phyloP scores from a whole-genome alignment of 2,888 invertebrate genomes.

The Dione vanillae region DNA sequence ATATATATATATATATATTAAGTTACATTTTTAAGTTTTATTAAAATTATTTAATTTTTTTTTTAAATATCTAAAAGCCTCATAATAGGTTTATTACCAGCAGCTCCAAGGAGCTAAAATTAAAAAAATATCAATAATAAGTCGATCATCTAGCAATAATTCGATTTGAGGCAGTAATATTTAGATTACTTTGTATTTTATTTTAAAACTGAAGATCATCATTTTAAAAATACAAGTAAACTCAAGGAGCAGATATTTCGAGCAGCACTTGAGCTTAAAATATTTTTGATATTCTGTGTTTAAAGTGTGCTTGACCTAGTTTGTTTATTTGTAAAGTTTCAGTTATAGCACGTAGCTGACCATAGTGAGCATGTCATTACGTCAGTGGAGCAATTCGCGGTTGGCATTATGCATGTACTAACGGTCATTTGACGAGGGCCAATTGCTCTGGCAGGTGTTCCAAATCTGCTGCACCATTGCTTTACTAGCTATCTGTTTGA shows the following conservation, averaged over 20 bases:
- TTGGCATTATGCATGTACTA: slow-evolving; percentile 73
- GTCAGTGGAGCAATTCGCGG: slow-evolving; percentile 69
- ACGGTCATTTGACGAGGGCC: slow-evolving; percentile 61
- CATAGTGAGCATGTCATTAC: slow-evolving; percentile 69
- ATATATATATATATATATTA: too few relatives aligned
- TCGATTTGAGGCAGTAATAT: neutral
- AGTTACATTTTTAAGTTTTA: too few relatives aligned
- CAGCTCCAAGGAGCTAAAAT: too few relatives aligned
- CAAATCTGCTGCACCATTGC: slow-evolving; percentile 16
- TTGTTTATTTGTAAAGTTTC: slow-evolving; percentile 34
- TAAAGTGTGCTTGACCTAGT: slow-evolving; percentile 36
- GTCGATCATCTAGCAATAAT: neutral
- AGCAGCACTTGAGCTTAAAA: slow-evolving; percentile 28
- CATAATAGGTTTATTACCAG: too few relatives aligned
- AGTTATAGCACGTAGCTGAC: slow-evolving; percentile 38
- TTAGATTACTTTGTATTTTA: neutral
- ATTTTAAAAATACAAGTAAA: slow-evolving; percentile 16
- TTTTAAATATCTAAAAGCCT: too few relatives aligned
- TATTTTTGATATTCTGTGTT: slow-evolving; percentile 32
- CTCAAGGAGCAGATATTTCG: neutral
- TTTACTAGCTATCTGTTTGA: neutral
- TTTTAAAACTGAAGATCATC: neutral
- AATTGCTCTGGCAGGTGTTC: slow-evolving; percentile 28
- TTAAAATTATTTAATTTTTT: too few relatives aligned
- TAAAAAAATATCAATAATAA: too few relatives aligned